Percentiles rank a stretch among this genome's conserved stretches.
Evolutionary conservation across 92 coral and sea anemone species (phyloP).

Genomic region (Palythoa grandis): DNA sequence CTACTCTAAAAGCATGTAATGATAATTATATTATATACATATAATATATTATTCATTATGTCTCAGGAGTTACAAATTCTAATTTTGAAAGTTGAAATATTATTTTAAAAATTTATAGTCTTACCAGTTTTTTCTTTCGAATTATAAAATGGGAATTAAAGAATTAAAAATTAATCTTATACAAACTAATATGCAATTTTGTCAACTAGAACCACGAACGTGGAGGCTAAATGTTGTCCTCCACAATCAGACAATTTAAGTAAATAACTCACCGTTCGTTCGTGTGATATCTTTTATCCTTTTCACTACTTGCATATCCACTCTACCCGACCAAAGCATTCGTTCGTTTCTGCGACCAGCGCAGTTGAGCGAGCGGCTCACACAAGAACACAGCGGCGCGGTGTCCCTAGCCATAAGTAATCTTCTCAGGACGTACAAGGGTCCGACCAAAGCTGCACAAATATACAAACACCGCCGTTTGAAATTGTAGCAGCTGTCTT

Average conservation of each 20-base stretch:
- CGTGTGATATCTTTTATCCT: conserved; percentile 83
- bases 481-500: conserved; percentile 64
- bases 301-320: conserved; percentile 76
- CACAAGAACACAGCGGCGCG: neutral
- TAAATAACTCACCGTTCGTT: conserved; percentile 68
- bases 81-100: too few species aligned
- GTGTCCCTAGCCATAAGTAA: conserved; percentile 55
- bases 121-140: neutral
- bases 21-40: too few species aligned
- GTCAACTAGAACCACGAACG: too few species aligned
- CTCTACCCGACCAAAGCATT: conserved; percentile 78
- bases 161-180: too few species aligned
- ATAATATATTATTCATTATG: too few species aligned
- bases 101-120: too few species aligned
- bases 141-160: neutral
- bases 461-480: conserved; percentile 66
- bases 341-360: neutral
- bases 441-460: conserved; percentile 74
- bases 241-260: neutral
- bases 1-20: too few species aligned
- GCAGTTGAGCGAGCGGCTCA: conserved; percentile 23
- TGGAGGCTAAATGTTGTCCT: too few species aligned
- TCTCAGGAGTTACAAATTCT: too few species aligned
- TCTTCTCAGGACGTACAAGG: conserved; percentile 65
- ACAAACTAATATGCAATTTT: too few species aligned